phyloP scores from a whole-genome alignment of 2,888 invertebrate species.

The Orthosia gracilis region DNA sequence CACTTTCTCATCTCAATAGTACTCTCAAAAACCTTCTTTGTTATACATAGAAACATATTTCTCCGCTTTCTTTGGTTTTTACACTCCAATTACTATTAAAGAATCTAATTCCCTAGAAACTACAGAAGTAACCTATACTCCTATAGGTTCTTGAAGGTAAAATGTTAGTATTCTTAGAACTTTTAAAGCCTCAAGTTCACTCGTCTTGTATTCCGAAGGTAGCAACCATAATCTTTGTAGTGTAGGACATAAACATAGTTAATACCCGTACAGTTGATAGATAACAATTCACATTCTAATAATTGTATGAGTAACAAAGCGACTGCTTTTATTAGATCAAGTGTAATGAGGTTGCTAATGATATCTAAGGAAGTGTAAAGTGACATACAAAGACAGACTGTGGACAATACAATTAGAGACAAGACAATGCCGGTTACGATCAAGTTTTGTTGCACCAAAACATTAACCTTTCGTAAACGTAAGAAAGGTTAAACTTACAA shows the following conservation, averaged over 20 bases:
- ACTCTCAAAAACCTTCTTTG: not conserved
- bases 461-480: not conserved
- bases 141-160: not conserved
- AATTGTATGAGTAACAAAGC: slow-evolving; percentile 10
- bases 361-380: slow-evolving; percentile 10
- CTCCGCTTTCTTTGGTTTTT: not conserved
- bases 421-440: not conserved
- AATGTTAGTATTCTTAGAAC: not conserved
- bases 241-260: not conserved
- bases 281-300: not conserved
- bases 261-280: not conserved
- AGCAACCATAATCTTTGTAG: not conserved
- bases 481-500: not conserved
- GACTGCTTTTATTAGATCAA: slow-evolving; percentile 23
- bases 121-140: too few species aligned
- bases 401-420: not conserved
- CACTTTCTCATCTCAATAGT: not conserved
- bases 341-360: slow-evolving; percentile 1
- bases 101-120: not conserved
- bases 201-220: not conserved
- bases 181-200: not conserved
- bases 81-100: not conserved
- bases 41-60: not conserved
- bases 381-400: not conserved
- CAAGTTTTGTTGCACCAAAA: not conserved